Percentiles rank a stretch among this genome's conserved stretches.
Conservation (phyloP, 2,888 invertebrate species). For the Drosophila antonietae region DNA sequence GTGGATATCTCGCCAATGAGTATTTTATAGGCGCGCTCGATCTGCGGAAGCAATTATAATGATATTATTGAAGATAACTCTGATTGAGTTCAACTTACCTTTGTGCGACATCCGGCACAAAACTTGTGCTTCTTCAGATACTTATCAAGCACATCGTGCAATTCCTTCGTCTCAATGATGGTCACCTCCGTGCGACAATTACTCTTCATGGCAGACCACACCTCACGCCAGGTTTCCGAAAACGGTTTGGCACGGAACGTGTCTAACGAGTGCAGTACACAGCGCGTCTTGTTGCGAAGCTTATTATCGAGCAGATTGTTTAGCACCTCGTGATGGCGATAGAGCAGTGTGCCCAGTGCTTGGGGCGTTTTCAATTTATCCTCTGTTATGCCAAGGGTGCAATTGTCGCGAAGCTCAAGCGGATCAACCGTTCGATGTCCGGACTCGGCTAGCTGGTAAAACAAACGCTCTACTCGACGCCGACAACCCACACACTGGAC, state of each 20-base stretch:
- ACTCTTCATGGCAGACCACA: slow-evolving; percentile 93
- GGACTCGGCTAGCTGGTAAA: slow-evolving; percentile 93
- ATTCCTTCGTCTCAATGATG: slow-evolving; percentile 92
- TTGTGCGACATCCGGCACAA: slow-evolving; percentile 96
- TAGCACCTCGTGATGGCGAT: slow-evolving; percentile 93
- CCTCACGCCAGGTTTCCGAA: slow-evolving; percentile 91
- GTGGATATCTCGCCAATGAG: slow-evolving; percentile 93
- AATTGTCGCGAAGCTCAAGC: slow-evolving; percentile 88
- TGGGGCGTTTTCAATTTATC: slow-evolving; percentile 92
- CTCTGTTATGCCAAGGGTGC: slow-evolving; percentile 91
- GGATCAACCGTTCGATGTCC: slow-evolving; percentile 95
- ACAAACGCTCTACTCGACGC: slow-evolving; percentile 95
- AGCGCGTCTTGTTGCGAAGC: slow-evolving; percentile 94
- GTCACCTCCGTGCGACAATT: slow-evolving; percentile 93
- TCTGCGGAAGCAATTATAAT: slow-evolving; percentile 82
- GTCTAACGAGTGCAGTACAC: slow-evolving; percentile 95
- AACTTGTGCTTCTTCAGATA: slow-evolving; percentile 97
- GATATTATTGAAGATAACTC: neutral
- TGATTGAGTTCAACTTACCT: slow-evolving; percentile 86
- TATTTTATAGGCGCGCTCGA: slow-evolving; percentile 92
- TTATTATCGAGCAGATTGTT: slow-evolving; percentile 92
- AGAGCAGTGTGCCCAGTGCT: slow-evolving; percentile 92
- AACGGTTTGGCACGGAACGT: slow-evolving; percentile 91
- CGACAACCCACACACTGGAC: slow-evolving; percentile 98
- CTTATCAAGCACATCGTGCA: slow-evolving; percentile 94